Base-by-base conservation (phyloP, 2,797 vertebrate genomes). In the Peromyscus attwateri region DNA sequence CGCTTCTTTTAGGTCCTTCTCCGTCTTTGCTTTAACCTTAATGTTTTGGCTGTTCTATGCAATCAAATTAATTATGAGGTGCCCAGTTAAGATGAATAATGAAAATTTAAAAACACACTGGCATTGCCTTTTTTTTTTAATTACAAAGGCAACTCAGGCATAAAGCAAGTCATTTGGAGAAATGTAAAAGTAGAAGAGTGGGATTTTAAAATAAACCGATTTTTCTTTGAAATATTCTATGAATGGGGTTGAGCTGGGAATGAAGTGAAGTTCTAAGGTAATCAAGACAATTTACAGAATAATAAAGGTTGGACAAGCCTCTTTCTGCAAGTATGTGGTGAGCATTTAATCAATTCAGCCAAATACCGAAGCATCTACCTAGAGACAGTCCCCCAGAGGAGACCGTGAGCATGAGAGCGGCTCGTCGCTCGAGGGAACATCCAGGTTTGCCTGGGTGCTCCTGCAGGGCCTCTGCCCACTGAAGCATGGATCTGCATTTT, bases 1-100 rank as follows among this genome's bases (percentile, higher is more conserved):
- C 29, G 1, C 19, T 60, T 87, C 95, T 87, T 40, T 40, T 19
- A 14, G 40, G 12, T 34, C 16, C n/a, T 96, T 80, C 34, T 93
- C 60, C 82, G 87, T n/a, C 46, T 85, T 92, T 93, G 64, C 16
- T 55, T 96, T 94, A 75, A 97, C 43, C 76, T 92, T 94, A 80
- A 82, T 6, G n/a, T 40, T 88, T 92, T 68, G 49, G 66, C 40
- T 16, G 82, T 92, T 92, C 16, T 96, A 10, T n/a, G 66, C 57
- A 64, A 94, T 84, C 66, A 93, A 73, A 87, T 11, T 92, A 81
- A 88, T 92, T 92, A 92, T 62, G 82, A 92, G 75, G 62, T 85
- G 43, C 62, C 6, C 46, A 93, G 73, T 70, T 89, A 83, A 83
- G n/a, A 87, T 8, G 64, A 93, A 52, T 76, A 92, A 93, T 89